Base-by-base conservation (phyloP, 1,140 invertebrate species). In the Magallana ariakensis region DNA sequence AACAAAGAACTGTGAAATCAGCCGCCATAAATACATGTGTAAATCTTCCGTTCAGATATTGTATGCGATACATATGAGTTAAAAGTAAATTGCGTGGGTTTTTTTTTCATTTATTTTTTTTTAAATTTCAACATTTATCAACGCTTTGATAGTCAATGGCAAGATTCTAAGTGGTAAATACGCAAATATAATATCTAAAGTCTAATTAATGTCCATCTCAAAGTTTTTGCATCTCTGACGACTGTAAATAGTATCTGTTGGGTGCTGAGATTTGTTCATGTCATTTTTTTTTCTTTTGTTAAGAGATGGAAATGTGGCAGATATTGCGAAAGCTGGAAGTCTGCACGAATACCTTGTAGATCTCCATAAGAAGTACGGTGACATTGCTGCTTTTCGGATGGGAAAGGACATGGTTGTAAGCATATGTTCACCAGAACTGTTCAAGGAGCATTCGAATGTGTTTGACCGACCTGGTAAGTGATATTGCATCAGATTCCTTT, bases 401-500 rank as follows among this genome's bases (percentile, higher is more conserved):
- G 92, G 92, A 54, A 87, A 90, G 60, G 66, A 89, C 15, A 90
- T 91, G 83, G 89, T 93, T 66, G 93, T 94, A 54, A 94, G 94
- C 88, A 91, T 94, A 57, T 90, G 92, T 15, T 92, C 92, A n/a
- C 92, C 93, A 9, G 91, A 93, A 60, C 88, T 94, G 10, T 94
- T 94, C 75, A 92, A 93, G 66, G 87, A 94, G 85, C 93, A 94
- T 26, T 66, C 86, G 15, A 87, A 90, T 84, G 90, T 94, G 2
- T 94, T 94, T 93, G 94, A 95, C 88, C 90, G 93, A 89, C 94
- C 94, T 83, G 85, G 94, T 95, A 89, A 91, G 88, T 87, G 15
- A 81, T 95, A 94, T 87, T 95, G 93, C 93, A 92, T 91, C 87
- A 92, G 92, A 54, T n/a, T n/a, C n/a, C n/a, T n/a, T n/a, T n/a